Conservation (phyloP, 1,140 invertebrate species). For the Megalonaias nervosa region DNA sequence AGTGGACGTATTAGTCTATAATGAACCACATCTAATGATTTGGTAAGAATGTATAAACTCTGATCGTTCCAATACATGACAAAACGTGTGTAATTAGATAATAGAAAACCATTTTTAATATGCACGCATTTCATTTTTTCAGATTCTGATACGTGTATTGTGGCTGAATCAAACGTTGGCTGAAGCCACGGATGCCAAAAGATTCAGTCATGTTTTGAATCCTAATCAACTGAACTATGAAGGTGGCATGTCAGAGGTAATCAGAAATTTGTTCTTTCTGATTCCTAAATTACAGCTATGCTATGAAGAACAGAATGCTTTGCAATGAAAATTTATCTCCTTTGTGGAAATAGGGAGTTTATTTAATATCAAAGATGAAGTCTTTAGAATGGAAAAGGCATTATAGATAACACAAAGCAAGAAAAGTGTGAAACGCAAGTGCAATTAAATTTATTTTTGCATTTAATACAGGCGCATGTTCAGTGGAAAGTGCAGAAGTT, state of each 20-base stretch:
- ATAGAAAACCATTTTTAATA: not conserved
- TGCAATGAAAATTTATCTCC: too few species aligned
- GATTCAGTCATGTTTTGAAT: conserved; percentile 91
- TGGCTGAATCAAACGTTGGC: conserved; percentile 90
- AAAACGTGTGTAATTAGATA: not conserved
- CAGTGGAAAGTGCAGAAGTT: too few species aligned
- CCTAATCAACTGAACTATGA: conserved; percentile 86
- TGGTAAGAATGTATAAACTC: not conserved
- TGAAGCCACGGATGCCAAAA: conserved; percentile 86
- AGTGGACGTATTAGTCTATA: not conserved
- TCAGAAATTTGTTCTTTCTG: too few species aligned
- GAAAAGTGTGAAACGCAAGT: too few species aligned
- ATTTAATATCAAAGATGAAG: too few species aligned
- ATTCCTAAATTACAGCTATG: too few species aligned
- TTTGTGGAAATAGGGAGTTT: too few species aligned
- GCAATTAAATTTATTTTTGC: too few species aligned
- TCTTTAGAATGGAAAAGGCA: too few species aligned
- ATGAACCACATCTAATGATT: not conserved
- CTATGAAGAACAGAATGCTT: too few species aligned
- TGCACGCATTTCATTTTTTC: conserved; percentile 1
- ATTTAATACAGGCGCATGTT: too few species aligned
- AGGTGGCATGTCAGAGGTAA: conserved; percentile 77
- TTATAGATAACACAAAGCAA: too few species aligned
- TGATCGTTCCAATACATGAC: not conserved
- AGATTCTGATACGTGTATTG: conserved; percentile 84